Evolutionary conservation across 2,797 vertebrate species (phyloP), one percentile per base, ranked within the genome.

Genomic region (Phoeniculus purpureus): DNA sequence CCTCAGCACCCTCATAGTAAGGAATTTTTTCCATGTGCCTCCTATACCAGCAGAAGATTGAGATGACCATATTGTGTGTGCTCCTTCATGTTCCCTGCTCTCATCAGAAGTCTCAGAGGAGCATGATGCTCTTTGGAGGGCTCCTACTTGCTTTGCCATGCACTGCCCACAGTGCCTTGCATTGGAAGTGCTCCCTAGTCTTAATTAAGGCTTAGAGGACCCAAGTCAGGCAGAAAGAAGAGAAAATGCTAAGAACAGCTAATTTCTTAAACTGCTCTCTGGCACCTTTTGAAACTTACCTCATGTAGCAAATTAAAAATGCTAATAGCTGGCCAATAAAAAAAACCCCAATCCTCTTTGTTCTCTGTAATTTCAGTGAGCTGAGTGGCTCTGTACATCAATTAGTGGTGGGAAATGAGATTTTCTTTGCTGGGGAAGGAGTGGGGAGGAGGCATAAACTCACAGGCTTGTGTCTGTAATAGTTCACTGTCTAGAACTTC

Each of bases 251-350:
- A 90, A 92, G 83, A 95, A 92, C 83, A 90, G 95, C 95, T 96
- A 91, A 97, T 96, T 96, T 91, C 83, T 94, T 95, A 94, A 96
- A 85, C 91, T 92, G 85, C 74, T 95, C 87, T 94, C 87, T 94
- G 92, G 93, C 96, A 96, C 92, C 93, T 96, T 95, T 91, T 74
- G 75, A 90, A 96, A 95, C 78, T 92, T 94, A 96, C 92, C 95
- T 96, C 93, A 94, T 96, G 95, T 86, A 95, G 65, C 90, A 96
- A 95, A 95, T 96, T 96, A 94, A 96, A 95, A 95, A 95, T 96
- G 93, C 77, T 96, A 95, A 95, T 95, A 93, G 79, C 87, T 77
- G 55, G 90, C 93, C 76, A 92, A 94, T 95, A 45, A 93, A 87
- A 71, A 64, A n/a, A 64, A 0, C 0, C 0, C 11, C 32, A 7